Evolutionary conservation across 2,113 vertebrate genomes (phyloP).

Genomic region (Pedionomus torquatus): DNA sequence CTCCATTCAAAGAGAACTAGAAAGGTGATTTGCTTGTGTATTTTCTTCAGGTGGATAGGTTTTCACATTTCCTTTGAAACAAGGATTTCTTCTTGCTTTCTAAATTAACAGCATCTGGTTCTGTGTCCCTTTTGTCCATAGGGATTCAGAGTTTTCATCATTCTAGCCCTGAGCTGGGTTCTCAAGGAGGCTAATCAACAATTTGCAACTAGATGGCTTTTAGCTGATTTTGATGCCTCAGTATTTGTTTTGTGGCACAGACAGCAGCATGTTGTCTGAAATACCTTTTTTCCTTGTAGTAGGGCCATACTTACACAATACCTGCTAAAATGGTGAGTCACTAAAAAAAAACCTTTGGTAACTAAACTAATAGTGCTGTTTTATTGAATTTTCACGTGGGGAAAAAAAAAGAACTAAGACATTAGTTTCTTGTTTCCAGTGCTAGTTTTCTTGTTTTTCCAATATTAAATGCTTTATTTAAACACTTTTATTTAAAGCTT

Average conservation of each 20-base stretch:
- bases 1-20: background rate
- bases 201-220: background rate
- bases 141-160: background rate
- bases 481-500: background rate
- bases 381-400: background rate
- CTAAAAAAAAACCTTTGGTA: background rate
- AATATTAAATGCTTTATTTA: background rate
- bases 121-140: background rate
- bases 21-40: background rate
- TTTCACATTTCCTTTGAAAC: background rate
- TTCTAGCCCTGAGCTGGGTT: background rate
- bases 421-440: background rate
- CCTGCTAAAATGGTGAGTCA: background rate
- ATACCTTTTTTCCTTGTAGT: background rate
- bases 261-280: background rate
- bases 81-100: background rate
- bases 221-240: background rate
- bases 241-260: background rate
- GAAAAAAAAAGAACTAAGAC: background rate
- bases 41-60: background rate
- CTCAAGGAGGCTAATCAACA: background rate
- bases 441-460: background rate
- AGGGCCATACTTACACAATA: background rate
- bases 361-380: background rate
- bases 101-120: background rate